These are phyloP conservation scores for Dunckerocampus dactyliophorus DNA, from an alignment of 2,113 vertebrate species.

Conservation along the genomic window DNA sequence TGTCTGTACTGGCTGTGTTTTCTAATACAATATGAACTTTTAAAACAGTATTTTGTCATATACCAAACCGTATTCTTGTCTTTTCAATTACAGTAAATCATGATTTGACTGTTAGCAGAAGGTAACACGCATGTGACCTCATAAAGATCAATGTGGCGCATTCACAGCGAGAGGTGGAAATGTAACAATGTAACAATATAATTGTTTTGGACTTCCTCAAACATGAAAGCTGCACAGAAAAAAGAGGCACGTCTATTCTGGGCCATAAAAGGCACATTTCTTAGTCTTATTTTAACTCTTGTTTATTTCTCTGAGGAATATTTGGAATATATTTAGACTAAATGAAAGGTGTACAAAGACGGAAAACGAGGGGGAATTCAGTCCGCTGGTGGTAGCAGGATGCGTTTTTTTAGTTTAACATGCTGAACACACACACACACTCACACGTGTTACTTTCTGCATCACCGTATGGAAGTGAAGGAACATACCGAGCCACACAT, in stretches of 20 bases:
- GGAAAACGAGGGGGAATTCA: constrained; percentile 40
- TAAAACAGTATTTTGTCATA: not conserved
- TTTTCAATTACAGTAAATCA: too few species aligned
- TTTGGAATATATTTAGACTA: constrained; percentile 69
- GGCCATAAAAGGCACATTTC: constrained; percentile 70
- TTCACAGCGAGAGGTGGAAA: constrained; percentile 75
- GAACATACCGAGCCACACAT: too few species aligned
- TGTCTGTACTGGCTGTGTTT: too few species aligned
- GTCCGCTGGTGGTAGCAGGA: constrained; percentile 38
- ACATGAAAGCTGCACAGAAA: constrained; percentile 74
- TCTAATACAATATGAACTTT: too few species aligned
- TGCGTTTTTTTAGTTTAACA: constrained; percentile 16
- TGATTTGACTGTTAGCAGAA: constrained; percentile 14
- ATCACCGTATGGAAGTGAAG: too few species aligned
- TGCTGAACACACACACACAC: too few species aligned
- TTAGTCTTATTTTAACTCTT: constrained; percentile 67
- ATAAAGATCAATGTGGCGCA: constrained; percentile 71
- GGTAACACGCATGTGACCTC: constrained; percentile 57
- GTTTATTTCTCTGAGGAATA: constrained; percentile 71
- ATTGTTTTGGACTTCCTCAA: constrained; percentile 75
- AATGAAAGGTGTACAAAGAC: constrained; percentile 51
- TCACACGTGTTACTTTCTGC: too few species aligned
- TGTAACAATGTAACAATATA: constrained; percentile 82
- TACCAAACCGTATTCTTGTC: not conserved
- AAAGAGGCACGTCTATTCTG: constrained; percentile 68